Evolutionary conservation across 2,113 vertebrate species (phyloP).

Genomic region (Phrynocephalus versicolor): DNA sequence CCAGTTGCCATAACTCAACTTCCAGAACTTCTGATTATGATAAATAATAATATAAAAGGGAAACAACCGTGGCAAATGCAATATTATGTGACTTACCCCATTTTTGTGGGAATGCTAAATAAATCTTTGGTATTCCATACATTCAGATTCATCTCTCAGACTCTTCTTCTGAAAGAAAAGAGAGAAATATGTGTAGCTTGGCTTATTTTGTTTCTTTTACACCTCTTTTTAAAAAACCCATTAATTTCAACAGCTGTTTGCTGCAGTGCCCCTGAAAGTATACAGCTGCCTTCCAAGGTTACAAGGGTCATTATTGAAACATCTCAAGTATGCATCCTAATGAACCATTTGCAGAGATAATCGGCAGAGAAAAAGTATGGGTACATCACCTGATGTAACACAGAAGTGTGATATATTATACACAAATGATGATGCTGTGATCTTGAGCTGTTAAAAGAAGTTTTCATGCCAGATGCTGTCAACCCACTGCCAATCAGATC

Average conservation of each 20-base stretch:
- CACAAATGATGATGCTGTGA: background rate
- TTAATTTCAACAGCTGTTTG: background rate
- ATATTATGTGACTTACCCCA: constrained; percentile 70
- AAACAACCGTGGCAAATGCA: background rate
- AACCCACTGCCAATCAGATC: background rate
- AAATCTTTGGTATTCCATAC: constrained; percentile 90
- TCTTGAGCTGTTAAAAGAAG: background rate
- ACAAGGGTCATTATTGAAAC: background rate
- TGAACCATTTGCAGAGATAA: background rate
- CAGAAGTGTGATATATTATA: background rate
- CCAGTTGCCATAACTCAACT: no score
- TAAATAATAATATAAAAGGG: background rate
- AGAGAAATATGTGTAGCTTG: constrained; percentile 19
- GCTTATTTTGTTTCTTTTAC: constrained; percentile 1
- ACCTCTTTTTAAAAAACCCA: background rate
- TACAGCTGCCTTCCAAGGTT: background rate
- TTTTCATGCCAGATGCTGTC: background rate
- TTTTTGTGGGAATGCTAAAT: constrained; percentile 77
- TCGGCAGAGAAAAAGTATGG: background rate
- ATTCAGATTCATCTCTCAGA: constrained; percentile 83
- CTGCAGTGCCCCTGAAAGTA: background rate
- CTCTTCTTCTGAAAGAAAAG: constrained; percentile 47
- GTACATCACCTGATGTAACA: background rate
- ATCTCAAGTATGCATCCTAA: background rate
- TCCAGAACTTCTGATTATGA: background rate